These are phyloP conservation scores for Hiodon alosoides DNA, from an alignment of 2,113 vertebrate genomes.

Conservation along the genomic window DNA sequence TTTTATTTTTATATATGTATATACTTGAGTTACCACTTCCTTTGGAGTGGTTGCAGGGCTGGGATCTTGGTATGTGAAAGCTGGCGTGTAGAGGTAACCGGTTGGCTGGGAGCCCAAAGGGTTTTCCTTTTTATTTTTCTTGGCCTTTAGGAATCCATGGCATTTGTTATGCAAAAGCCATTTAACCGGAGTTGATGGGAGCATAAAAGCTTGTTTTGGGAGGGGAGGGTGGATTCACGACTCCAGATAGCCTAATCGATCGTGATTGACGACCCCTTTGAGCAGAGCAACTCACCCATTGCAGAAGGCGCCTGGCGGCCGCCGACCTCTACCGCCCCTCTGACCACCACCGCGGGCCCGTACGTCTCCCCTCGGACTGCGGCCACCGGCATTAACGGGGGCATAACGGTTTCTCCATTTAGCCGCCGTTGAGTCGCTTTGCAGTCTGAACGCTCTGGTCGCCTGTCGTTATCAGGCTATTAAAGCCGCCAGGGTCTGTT, in stretches of 20 bases:
- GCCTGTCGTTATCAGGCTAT: too few relatives aligned
- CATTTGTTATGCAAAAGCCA: constrained; percentile 67
- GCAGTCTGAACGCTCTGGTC: too few relatives aligned
- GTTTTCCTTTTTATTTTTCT: neutral
- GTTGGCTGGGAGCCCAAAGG: constrained; percentile 4
- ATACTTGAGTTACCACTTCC: too few relatives aligned
- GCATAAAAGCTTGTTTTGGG: constrained; percentile 36
- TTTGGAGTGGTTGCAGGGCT: too few relatives aligned
- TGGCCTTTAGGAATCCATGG: constrained; percentile 44
- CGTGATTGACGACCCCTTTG: constrained; percentile 62
- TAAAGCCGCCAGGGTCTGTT: too few relatives aligned
- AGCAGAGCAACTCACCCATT: constrained; percentile 40
- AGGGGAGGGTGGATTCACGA: constrained; percentile 21
- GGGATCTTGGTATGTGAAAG: neutral
- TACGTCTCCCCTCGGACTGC: too few relatives aligned
- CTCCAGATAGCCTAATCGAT: constrained; percentile 41
- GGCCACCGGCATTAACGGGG: too few relatives aligned
- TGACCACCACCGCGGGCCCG: constrained; percentile 4
- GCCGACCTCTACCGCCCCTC: constrained; percentile 43
- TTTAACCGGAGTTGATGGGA: constrained; percentile 46
- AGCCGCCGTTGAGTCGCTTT: too few relatives aligned
- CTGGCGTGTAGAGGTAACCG: neutral
- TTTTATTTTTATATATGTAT: too few relatives aligned
- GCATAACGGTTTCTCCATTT: too few relatives aligned
- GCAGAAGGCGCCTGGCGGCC: constrained; percentile 47